Percentiles rank a stretch among this genome's conserved stretches.
Evolutionary conservation across 1,140 invertebrate genomes (phyloP).

Genomic region (Gryon sp.): DNA sequence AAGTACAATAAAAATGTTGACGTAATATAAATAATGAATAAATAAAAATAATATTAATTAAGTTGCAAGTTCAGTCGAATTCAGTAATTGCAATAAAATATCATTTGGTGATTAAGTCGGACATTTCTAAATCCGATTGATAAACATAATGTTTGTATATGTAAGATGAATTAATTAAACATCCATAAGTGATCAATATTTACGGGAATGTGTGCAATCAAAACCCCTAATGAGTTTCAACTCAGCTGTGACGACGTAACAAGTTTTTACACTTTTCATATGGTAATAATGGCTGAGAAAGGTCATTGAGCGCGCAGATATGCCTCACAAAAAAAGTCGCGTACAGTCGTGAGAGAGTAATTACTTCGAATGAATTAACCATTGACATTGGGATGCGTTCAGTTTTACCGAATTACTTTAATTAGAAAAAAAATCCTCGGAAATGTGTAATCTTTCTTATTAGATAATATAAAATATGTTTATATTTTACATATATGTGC

Average conservation of each 20-base stretch:
- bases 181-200: background rate
- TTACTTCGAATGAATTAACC: background rate
- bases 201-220: background rate
- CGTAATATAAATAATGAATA: too few species aligned
- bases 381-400: background rate
- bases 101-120: too few species aligned
- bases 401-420: background rate
- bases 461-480: too few species aligned
- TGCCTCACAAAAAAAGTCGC: background rate
- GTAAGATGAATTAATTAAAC: too few species aligned
- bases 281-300: slow-evolving; percentile 7
- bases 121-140: too few species aligned
- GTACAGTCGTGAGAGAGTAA: background rate
- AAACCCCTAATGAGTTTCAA: background rate
- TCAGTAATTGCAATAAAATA: too few species aligned
- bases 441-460: too few species aligned
- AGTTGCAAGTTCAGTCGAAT: too few species aligned
- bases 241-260: background rate
- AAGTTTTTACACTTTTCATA: slow-evolving; percentile 12
- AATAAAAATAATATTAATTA: too few species aligned
- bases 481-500: too few species aligned
- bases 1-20: too few species aligned
- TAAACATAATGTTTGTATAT: background rate
- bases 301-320: slow-evolving; percentile 4
- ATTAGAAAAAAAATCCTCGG: too few species aligned